Base-by-base conservation (phyloP, 1,140 invertebrate species). In the Brachionus angularis region DNA sequence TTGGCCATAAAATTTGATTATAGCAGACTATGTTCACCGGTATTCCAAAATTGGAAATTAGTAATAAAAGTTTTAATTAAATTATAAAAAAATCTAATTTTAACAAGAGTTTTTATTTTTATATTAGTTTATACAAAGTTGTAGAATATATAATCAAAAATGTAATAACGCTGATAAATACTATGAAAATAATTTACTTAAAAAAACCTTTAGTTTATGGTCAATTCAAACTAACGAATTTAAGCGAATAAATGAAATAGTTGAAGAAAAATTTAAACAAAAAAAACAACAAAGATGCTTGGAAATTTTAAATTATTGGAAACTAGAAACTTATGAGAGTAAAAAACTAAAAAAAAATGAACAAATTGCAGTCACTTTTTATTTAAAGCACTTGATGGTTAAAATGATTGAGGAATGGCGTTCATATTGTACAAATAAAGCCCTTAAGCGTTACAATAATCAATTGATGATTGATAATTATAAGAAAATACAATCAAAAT, bases 381-480 rank as follows among this genome's bases (percentile, higher is more conserved):
- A 47, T 31, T 27, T 47, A 18, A 67, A 34, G 29, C 47, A 67
- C 29, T 36, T 67, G 8, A 67, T 67, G 42, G 18, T 46, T 14
- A 46, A 50, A 50, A 50, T 67, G 10, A 46, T 67, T 33, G 10
- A 67, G 23, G 62, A 46, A 50, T 67, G 62, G 62, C 42, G 42
- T 14, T 18, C 10, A 10, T 67, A 47, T 21, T 36, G 27, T 33
- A 10, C 34, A 5, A 14, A 67, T 18, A 46, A 50, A 42, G 31
- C n/a, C 18, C 5, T 50, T 21, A 27, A 27, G 29, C 8, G 42
- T 25, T 46, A 21, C 27, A 16, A 67, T 10, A 29, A 67, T 27
- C 39, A 67, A 34, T 10, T 21, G 2, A 23, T 25, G 21, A 36
- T 67, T 34, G 42, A 49, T 21, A 46, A 50, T 21, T 67, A 47